Base-by-base conservation (phyloP, 2,797 vertebrate species). In the Graptemys geographica region DNA sequence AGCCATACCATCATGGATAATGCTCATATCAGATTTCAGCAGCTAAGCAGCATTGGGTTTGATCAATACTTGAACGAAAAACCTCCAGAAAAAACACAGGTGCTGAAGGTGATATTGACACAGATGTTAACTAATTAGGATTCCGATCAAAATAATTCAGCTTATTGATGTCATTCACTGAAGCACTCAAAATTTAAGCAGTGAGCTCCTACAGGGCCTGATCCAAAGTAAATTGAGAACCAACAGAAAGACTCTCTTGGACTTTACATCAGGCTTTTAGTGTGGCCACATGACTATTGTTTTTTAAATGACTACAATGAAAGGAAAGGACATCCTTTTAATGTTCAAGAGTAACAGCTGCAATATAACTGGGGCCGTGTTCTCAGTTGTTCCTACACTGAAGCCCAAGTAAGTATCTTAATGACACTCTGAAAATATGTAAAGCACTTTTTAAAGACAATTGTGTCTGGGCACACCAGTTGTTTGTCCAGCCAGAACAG, bases 281-380 rank as follows among this genome's bases (percentile, higher is more conserved):
- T 87, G 85, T 92, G 88, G 2, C 11, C 92, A 93, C 83, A 53
- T 87, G 96, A 87, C 89, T 92, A 85, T 94, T 97, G 92, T 95
- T 95, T 97, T 97, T 97, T 87, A 95, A 95, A 96, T 93, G 1
- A 96, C 95, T 96, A 96, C 96, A 94, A 92, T 95, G 90, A 94
- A 96, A 95, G 96, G 91, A 96, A 97, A 97, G 97, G 94, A 84
- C 96, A 90, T 41, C 93, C 95, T 96, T 96, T 96, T 89, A 92
- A 97, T 95, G 88, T 95, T 95, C 90, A 94, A 93, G 82, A 53
- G 41, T 89, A 96, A 96, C 94, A 90, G 90, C 96, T 97, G 97
- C 96, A 96, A 87, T 83, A 82, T 96, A 92, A 94, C 21, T 55
- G 87, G 72, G 65, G 88, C 90, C 93, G 81, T 86, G 91, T 85